Conservation (phyloP, 2,113 vertebrate species). For the Strix aluco region DNA sequence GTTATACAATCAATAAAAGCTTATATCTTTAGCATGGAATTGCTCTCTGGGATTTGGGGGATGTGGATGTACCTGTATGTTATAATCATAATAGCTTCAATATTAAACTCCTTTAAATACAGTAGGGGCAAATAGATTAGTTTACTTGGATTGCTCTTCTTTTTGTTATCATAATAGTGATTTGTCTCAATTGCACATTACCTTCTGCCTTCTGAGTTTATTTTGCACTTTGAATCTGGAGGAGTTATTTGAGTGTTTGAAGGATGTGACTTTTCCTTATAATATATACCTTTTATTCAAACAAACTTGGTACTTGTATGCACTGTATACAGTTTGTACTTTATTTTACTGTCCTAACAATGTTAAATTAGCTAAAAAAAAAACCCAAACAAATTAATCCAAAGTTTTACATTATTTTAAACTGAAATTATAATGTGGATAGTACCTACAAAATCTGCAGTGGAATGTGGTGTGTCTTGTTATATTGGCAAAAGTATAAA, state of each 20-base stretch:
- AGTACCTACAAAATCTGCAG: neutral
- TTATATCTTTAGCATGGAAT: neutral
- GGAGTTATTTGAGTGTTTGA: neutral
- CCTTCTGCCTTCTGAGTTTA: neutral
- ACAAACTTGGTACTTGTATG: neutral
- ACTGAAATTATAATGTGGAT: neutral
- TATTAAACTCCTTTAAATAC: neutral
- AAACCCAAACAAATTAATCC: neutral
- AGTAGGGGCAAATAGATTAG: neutral
- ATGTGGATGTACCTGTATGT: no score
- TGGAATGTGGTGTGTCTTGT: neutral
- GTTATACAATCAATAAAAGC: neutral
- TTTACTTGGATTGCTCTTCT: neutral
- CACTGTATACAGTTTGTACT: neutral
- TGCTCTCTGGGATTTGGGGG: neutral
- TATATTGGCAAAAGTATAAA: neutral
- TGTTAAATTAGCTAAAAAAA: neutral
- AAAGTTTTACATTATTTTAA: neutral
- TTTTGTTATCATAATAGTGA: neutral
- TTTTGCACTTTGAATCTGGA: neutral
- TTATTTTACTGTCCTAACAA: neutral
- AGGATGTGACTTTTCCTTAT: neutral
- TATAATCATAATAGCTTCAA: neutral
- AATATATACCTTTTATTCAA: neutral
- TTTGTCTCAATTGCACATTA: neutral